Conservation (phyloP, 2,113 vertebrate species). For the Pogonocichla stellata region DNA sequence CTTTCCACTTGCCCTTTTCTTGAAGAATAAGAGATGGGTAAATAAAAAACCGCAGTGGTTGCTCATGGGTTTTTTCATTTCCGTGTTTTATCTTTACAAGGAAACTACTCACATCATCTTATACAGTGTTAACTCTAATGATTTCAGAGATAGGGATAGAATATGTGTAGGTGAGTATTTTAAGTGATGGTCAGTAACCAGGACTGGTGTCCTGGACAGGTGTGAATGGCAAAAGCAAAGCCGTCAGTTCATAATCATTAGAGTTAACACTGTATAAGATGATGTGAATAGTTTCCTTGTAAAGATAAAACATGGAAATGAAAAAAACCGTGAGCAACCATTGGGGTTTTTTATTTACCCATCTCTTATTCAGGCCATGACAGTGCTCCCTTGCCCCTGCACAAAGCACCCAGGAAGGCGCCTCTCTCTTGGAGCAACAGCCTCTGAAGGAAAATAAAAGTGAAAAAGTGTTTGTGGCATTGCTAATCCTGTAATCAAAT, state of each 20-base stretch:
- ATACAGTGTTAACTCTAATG: background rate
- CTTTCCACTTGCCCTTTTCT: background rate
- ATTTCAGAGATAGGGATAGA: background rate
- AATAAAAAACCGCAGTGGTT: background rate
- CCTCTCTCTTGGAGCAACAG: background rate
- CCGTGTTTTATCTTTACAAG: background rate
- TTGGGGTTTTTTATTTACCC: background rate
- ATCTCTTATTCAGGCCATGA: background rate
- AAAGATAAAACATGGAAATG: background rate
- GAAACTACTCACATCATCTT: background rate
- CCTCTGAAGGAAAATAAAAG: background rate
- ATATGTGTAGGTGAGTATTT: background rate
- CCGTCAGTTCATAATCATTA: background rate
- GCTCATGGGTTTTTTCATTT: background rate
- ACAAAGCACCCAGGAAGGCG: rapidly evolving
- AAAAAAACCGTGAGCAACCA: background rate
- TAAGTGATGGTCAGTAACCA: background rate
- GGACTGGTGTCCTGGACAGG: background rate
- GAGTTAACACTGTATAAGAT: too few species aligned
- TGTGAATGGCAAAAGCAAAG: background rate
- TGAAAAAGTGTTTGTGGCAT: background rate
- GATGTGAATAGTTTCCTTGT: background rate
- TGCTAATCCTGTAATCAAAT: background rate
- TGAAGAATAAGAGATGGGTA: background rate
- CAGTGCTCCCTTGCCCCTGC: rapidly evolving